These are phyloP conservation scores for Molossus alvarezi DNA, from an alignment of 2,797 vertebrate species.

Conservation along the genomic window DNA sequence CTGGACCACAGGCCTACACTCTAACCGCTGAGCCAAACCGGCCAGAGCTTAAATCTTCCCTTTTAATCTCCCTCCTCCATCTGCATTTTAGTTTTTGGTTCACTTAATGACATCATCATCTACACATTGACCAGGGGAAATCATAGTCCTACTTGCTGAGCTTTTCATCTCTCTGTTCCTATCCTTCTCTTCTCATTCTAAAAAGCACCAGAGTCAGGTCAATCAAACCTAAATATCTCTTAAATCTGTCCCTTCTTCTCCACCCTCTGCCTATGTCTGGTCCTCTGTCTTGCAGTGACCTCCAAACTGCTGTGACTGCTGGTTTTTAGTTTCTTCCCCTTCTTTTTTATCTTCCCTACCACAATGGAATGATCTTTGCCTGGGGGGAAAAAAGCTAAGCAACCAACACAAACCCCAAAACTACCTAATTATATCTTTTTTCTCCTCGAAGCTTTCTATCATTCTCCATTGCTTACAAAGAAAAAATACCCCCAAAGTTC, in stretches of 20 bases:
- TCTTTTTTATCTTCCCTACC: slow-evolving; percentile 4
- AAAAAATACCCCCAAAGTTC: background rate
- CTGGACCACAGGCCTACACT: too few relatives aligned
- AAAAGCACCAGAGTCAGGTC: slow-evolving; percentile 18
- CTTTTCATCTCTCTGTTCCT: background rate
- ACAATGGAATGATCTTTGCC: background rate
- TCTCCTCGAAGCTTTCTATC: background rate
- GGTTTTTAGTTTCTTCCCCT: slow-evolving; percentile 20
- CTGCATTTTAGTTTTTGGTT: slow-evolving; percentile 21
- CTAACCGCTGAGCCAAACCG: too few relatives aligned
- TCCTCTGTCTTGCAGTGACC: background rate
- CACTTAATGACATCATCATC: background rate
- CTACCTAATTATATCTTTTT: background rate
- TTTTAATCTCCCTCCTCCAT: slow-evolving; percentile 17
- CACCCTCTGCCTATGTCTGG: background rate
- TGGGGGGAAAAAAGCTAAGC: background rate
- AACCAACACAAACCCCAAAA: slow-evolving; percentile 21
- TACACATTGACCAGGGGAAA: slow-evolving; percentile 6
- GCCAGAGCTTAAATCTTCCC: background rate
- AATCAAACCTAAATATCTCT: background rate
- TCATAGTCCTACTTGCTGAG: slow-evolving; percentile 37
- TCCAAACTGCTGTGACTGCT: background rate
- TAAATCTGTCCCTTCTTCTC: background rate
- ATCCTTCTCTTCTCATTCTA: slow-evolving; percentile 58
- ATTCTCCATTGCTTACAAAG: slow-evolving; percentile 25